Conservation (phyloP, 2,888 invertebrate genomes). For the Atherix ibis region DNA sequence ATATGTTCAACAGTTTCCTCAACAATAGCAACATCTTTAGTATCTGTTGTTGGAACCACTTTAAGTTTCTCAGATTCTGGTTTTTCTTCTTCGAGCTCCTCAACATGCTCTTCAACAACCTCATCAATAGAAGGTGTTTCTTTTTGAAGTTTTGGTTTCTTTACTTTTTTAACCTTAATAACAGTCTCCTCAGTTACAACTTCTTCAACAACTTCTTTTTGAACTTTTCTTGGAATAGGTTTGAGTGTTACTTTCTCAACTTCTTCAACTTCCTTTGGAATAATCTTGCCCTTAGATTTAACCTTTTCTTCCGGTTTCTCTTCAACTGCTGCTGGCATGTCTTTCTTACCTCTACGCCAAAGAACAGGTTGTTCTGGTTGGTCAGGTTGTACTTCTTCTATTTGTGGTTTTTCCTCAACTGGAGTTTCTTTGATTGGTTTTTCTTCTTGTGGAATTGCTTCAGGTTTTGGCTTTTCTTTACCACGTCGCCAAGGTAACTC, state of each 20-base stretch:
- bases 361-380: slow-evolving; percentile 7
- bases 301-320: slow-evolving; percentile 24
- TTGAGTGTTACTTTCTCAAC: slow-evolving; percentile 30
- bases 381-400: slow-evolving; percentile 18
- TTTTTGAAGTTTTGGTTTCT: slow-evolving; percentile 23
- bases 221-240: slow-evolving; percentile 24
- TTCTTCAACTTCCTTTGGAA: slow-evolving; percentile 31
- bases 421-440: slow-evolving; percentile 9
- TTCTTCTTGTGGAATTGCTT: slow-evolving; percentile 13
- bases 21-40: slow-evolving; percentile 25
- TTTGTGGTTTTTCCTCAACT: slow-evolving; percentile 8
- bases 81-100: slow-evolving; percentile 26
- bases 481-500: slow-evolving; percentile 11
- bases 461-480: slow-evolving; percentile 13
- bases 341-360: slow-evolving; percentile 12
- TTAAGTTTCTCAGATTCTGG: slow-evolving; percentile 26
- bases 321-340: slow-evolving; percentile 20
- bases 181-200: slow-evolving; percentile 13
- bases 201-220: slow-evolving; percentile 14
- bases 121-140: slow-evolving; percentile 27
- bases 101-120: slow-evolving; percentile 26
- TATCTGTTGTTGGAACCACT: slow-evolving; percentile 22
- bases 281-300: slow-evolving; percentile 29
- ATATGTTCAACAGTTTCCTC: slow-evolving; percentile 22
- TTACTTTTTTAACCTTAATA: slow-evolving; percentile 21